Percentiles rank a stretch among this genome's conserved stretches.
Conservation (phyloP, 2,797 vertebrate genomes). For the Coregonus sp. region DNA sequence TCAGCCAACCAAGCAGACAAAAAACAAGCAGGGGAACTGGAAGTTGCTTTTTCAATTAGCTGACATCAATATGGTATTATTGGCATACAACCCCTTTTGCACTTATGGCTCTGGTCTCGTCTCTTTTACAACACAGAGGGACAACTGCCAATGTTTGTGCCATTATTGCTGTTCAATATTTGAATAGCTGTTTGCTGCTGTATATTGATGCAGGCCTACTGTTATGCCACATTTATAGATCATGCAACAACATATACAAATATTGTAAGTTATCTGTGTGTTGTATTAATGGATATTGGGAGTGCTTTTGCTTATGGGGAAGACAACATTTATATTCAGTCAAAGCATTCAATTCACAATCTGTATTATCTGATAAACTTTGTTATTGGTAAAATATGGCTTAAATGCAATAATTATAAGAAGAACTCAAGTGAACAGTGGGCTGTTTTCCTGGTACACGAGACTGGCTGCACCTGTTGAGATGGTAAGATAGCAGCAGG, state of each 20-base stretch:
- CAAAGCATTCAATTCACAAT: not conserved
- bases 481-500: conserved; percentile 66
- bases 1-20: conserved; percentile 14
- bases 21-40: not conserved
- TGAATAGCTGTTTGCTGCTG: conserved; percentile 11
- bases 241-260: not conserved
- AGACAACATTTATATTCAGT: not conserved
- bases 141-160: conserved; percentile 23
- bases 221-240: not conserved
- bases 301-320: not conserved
- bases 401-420: no score
- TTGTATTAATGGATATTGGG: not conserved
- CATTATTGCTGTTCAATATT: conserved; percentile 35
- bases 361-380: not conserved
- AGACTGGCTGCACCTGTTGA: conserved; percentile 58
- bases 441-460: conserved; percentile 47
- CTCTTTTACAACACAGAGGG: conserved; percentile 8
- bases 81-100: not conserved
- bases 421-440: conserved; percentile 36
- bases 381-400: not conserved
- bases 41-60: not conserved
- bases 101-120: not conserved
- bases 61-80: not conserved
- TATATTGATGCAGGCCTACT: not conserved
- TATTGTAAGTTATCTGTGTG: not conserved